phyloP scores from a whole-genome alignment of 1,140 invertebrate genomes.

The Leptinotarsa defecta region DNA sequence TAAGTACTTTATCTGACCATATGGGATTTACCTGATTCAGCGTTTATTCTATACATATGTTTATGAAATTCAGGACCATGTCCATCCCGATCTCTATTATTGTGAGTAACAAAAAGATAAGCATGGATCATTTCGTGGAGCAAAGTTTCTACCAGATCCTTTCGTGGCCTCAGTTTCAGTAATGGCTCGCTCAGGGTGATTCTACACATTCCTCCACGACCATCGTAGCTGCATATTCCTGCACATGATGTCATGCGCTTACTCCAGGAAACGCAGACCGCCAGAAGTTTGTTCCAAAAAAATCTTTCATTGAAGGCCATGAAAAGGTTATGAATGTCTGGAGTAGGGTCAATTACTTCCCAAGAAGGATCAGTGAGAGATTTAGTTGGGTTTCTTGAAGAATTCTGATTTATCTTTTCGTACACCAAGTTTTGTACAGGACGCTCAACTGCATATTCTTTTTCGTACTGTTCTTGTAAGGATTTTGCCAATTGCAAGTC shows the following conservation, averaged over 20 bases:
- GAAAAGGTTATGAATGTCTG: slow-evolving; percentile 87
- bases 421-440: slow-evolving; percentile 44
- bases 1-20: slow-evolving; percentile 17
- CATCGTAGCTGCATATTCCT: slow-evolving; percentile 80
- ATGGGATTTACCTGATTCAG: slow-evolving; percentile 70
- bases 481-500: slow-evolving; percentile 12
- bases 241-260: slow-evolving; percentile 92
- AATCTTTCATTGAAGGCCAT: slow-evolving; percentile 83
- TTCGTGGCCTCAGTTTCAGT: slow-evolving; percentile 87
- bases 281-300: slow-evolving; percentile 77
- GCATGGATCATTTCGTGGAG: slow-evolving; percentile 99
- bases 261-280: slow-evolving; percentile 92
- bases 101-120: slow-evolving; percentile 86
- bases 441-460: slow-evolving; percentile 46
- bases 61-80: slow-evolving; percentile 94
- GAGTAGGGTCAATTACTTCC: slow-evolving; percentile 91
- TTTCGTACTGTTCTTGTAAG: slow-evolving; percentile 26
- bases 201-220: slow-evolving; percentile 75
- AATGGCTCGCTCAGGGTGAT: slow-evolving; percentile 88
- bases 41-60: slow-evolving; percentile 94
- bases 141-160: slow-evolving; percentile 93
- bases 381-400: slow-evolving; percentile 34
- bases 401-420: slow-evolving; percentile 36
- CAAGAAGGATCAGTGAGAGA: slow-evolving; percentile 63
- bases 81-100: slow-evolving; percentile 82